A percentile compares a stretch with the other conserved stretches of the same genome.
These are phyloP conservation scores for Microdon myrmicae DNA, from an alignment of 2,888 invertebrate genomes.

Conservation along the genomic window DNA sequence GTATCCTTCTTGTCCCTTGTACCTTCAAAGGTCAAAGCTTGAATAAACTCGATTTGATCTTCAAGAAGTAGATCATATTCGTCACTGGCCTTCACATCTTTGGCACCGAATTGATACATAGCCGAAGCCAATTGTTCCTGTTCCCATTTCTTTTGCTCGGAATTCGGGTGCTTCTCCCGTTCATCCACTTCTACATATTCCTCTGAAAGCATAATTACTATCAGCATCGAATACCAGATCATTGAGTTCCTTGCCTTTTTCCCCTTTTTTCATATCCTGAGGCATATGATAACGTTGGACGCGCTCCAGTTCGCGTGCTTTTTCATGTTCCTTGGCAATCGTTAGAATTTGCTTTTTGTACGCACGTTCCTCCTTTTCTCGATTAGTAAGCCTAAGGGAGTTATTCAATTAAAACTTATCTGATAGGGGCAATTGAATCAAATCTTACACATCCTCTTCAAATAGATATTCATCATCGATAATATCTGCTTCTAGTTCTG, in stretches of 20 bases:
- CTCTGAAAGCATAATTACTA: conserved; percentile 62
- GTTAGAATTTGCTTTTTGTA: conserved; percentile 91
- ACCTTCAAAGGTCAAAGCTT: conserved; percentile 85
- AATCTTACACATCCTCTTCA: conserved; percentile 81
- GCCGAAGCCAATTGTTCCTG: conserved; percentile 95
- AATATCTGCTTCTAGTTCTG: conserved; percentile 94
- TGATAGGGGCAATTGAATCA: not conserved
- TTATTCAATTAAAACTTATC: not conserved
- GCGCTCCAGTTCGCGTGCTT: conserved; percentile 91
- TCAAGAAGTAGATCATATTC: conserved; percentile 94
- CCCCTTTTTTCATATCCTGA: conserved; percentile 81
- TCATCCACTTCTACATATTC: conserved; percentile 88
- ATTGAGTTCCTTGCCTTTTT: conserved; percentile 68
- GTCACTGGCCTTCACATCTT: conserved; percentile 77
- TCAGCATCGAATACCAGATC: not conserved
- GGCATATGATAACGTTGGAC: conserved; percentile 96
- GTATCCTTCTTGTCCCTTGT: conserved; percentile 68
- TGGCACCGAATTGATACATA: conserved; percentile 91
- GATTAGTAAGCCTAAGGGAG: conserved; percentile 78
- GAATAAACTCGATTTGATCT: conserved; percentile 98
- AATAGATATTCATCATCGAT: conserved; percentile 96
- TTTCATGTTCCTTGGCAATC: conserved; percentile 95
- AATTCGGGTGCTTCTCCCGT: conserved; percentile 82
- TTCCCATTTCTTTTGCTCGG: conserved; percentile 95
- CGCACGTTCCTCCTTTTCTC: conserved; percentile 84